These are phyloP conservation scores for Ceyx melanurus DNA, from an alignment of 2,113 vertebrate species.

Conservation along the genomic window DNA sequence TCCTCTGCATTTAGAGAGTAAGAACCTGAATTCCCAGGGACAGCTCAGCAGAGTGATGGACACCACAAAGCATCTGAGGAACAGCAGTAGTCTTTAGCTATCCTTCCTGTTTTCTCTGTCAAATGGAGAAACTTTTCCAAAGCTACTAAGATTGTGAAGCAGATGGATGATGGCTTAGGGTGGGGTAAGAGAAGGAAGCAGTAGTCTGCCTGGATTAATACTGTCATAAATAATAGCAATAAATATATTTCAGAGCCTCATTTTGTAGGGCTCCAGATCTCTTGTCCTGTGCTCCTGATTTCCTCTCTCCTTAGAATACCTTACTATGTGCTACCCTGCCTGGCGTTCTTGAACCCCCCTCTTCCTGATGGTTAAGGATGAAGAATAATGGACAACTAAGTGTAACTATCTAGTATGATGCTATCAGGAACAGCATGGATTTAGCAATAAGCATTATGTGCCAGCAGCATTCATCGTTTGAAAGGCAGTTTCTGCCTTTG, in stretches of 20 bases:
- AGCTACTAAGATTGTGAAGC: not conserved
- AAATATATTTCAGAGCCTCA: not conserved
- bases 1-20: not conserved
- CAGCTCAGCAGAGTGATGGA: not conserved
- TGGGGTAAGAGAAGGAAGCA: not conserved
- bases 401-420: not conserved
- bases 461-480: not conserved
- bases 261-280: not conserved
- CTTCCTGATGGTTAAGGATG: not conserved
- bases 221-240: not conserved
- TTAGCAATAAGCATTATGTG: slow-evolving; percentile 19
- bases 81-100: not conserved
- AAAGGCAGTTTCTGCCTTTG: not conserved
- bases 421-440: not conserved
- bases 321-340: not conserved
- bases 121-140: not conserved
- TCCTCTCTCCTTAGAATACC: not conserved
- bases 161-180: not conserved
- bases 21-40: not conserved
- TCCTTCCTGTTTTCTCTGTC: not conserved
- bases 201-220: not conserved
- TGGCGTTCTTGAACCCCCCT: not conserved
- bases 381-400: slow-evolving; percentile 12
- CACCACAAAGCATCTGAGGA: not conserved
- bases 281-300: not conserved